phyloP scores from a whole-genome alignment of 2,797 vertebrate species.

The Balearica regulorum region DNA sequence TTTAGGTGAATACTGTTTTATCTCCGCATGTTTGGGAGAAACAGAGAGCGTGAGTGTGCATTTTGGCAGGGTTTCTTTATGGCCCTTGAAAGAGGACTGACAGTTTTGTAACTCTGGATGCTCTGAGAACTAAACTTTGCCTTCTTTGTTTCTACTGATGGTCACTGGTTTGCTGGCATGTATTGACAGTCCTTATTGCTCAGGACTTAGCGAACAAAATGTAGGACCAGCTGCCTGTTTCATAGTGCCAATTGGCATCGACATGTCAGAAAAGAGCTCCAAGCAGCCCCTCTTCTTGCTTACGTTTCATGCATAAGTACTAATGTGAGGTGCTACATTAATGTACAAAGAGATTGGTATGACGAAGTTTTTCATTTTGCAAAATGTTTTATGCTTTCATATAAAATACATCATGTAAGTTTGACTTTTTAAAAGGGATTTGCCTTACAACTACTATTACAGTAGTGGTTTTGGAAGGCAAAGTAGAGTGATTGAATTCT shows the following conservation, averaged over 20 bases:
- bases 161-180: not conserved
- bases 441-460: not conserved
- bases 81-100: not conserved
- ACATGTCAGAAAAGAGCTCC: not conserved
- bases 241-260: not conserved
- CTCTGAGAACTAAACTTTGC: not conserved
- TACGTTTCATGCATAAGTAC: not conserved
- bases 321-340: not conserved
- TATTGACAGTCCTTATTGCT: not conserved
- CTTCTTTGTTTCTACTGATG: not conserved
- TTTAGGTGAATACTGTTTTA: not conserved
- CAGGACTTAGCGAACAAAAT: not conserved
- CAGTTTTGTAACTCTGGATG: not conserved
- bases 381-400: not conserved
- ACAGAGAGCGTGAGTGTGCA: not conserved
- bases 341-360: not conserved
- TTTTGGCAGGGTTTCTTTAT: not conserved
- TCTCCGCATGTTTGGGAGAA: not conserved
- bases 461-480: not conserved
- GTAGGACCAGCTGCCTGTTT: constrained; percentile 1
- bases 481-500: not conserved
- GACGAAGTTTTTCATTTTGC: not conserved
- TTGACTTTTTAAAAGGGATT: not conserved
- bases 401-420: fast-evolving
- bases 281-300: not conserved